Evolutionary conservation across 2,888 invertebrate species (phyloP).

Genomic region (Xylocampa areola): DNA sequence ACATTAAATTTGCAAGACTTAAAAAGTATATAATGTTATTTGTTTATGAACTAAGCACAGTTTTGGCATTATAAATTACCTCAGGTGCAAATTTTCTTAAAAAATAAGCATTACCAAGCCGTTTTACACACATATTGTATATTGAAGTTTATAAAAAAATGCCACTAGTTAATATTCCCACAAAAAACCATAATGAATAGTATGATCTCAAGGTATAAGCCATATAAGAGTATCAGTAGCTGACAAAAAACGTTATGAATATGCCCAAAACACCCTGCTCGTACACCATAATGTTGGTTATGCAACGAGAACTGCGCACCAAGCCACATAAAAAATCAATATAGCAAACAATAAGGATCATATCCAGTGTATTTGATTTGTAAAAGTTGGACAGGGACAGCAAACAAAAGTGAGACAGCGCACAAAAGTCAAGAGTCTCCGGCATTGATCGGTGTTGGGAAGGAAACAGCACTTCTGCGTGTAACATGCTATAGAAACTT

Average conservation of each 20-base stretch:
- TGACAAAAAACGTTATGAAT: slow-evolving; percentile 45
- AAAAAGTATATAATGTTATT: not conserved
- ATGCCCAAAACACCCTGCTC: slow-evolving; percentile 51
- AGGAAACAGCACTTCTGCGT: slow-evolving; percentile 58
- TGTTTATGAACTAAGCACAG: not conserved
- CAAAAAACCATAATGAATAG: slow-evolving; percentile 7
- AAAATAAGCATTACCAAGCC: slow-evolving; percentile 29
- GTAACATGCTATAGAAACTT: slow-evolving; percentile 54
- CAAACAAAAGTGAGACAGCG: slow-evolving; percentile 75
- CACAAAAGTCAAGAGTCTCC: slow-evolving; percentile 86
- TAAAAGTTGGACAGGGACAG: slow-evolving; percentile 79
- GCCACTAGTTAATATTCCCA: slow-evolving; percentile 7
- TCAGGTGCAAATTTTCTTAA: slow-evolving; percentile 27
- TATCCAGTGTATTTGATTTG: slow-evolving; percentile 74
- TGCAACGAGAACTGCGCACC: slow-evolving; percentile 64
- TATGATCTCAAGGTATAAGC: slow-evolving; percentile 9
- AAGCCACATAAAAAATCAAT: slow-evolving; percentile 85
- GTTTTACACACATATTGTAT: slow-evolving; percentile 41
- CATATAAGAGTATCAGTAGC: slow-evolving; percentile 25
- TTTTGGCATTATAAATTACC: slow-evolving; percentile 21
- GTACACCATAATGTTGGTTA: slow-evolving; percentile 56
- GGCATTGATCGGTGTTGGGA: slow-evolving; percentile 82
- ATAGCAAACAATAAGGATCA: slow-evolving; percentile 83
- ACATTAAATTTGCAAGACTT: not conserved
- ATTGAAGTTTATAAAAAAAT: slow-evolving; percentile 2